phyloP scores from a whole-genome alignment of 37 sponge, comb jelly and placozoan genomes.

The Ephydatia muelleri region DNA sequence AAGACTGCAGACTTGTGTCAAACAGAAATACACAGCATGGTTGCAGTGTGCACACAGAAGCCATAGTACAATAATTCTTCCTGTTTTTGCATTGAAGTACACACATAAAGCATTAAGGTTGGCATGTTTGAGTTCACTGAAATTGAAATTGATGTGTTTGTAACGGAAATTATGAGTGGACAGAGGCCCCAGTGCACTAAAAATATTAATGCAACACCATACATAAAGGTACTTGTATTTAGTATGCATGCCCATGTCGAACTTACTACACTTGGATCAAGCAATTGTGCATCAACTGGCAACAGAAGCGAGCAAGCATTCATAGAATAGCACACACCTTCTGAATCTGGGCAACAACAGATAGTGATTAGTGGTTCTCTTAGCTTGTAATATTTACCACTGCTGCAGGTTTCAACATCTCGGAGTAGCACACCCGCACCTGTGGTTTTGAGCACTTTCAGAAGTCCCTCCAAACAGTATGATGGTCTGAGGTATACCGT shows the following conservation, averaged over 20 bases:
- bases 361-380: too few relatives aligned
- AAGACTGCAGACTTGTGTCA: neutral
- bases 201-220: too few relatives aligned
- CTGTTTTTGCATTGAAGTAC: neutral
- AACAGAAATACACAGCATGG: neutral
- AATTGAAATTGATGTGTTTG: too few relatives aligned
- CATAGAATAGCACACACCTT: conserved; percentile 5
- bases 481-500: conserved; percentile 21
- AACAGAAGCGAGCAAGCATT: conserved; percentile 24
- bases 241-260: neutral
- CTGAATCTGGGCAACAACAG: neutral
- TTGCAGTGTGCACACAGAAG: neutral
- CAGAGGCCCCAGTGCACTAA: too few relatives aligned
- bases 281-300: neutral
- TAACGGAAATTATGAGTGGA: too few relatives aligned
- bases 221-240: too few relatives aligned
- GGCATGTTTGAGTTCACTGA: too few relatives aligned
- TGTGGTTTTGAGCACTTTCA: conserved; percentile 13
- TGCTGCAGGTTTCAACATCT: conserved; percentile 4
- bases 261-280: neutral
- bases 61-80: neutral
- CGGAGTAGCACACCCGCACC: conserved; percentile 13
- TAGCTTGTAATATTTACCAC: neutral
- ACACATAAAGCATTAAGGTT: too few relatives aligned
- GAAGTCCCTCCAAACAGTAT: conserved; percentile 18